Base-by-base conservation (phyloP, 2,797 vertebrate genomes). In the Hirundo rustica region DNA sequence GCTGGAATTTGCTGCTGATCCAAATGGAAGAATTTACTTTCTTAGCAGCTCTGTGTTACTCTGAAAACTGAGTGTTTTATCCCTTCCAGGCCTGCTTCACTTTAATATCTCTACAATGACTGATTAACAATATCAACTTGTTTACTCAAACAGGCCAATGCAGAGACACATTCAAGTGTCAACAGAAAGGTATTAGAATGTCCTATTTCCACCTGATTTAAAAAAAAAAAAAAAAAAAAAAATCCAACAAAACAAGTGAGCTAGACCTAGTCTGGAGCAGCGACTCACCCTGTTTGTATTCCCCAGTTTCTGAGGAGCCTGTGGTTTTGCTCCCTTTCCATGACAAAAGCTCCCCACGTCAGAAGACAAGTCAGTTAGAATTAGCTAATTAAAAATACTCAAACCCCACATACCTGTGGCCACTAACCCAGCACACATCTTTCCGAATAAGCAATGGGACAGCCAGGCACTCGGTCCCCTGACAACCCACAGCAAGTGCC, bases 1-100 rank as follows among this genome's bases (percentile, higher is more conserved):
- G 80, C n/a, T 95, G 94, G 96, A 95, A 96, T 95, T 93, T 87
- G 73, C 80, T 88, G 66, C 74, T 77, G 62, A 75, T 92, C 83
- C 85, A 93, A 94, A 76, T 60, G 50, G 75, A 95, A 95, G 92
- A 88, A 95, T 86, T 81, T 86, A 85, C 74, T 88, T 70, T 90
- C 74, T 80, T 86, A 92, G 82, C 79, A 90, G 66, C 58, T 85
- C 75, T 1, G 1, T 2, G 0, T 47, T 62, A 54, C 29, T 64
- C 80, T 38, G 38, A 87, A 78, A 91, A 45, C 55, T 1, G 2
- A 85, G 42, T 6, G 4, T 27, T 30, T 51, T 1, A 5, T 66
- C 78, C 30, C 61, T 85, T 75, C 68, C 84, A 57, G 65, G 55
- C 40, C 34, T 14, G 8, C 57, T 78, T 45, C 26, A 20, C 22